Evolutionary conservation across 2,113 vertebrate genomes (phyloP), one percentile per base, ranked within the genome.

Genomic region (Protobothrops mucrosquamatus): DNA sequence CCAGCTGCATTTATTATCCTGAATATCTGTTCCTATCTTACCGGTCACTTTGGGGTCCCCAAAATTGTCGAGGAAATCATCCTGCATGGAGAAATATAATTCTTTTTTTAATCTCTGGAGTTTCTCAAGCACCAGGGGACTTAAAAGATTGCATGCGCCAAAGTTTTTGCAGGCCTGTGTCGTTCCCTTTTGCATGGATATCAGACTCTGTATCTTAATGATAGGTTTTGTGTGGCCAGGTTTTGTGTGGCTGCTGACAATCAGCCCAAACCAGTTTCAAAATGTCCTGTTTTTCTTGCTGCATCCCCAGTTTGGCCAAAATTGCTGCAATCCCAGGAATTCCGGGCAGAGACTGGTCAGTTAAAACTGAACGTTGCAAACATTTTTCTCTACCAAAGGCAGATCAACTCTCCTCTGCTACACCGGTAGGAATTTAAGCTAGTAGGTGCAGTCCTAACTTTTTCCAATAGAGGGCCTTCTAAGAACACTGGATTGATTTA

Each of bases 1-100:
- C 99, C 99, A 99, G 97, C 99, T 99, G 97, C 99, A 99, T 69
- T 99, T 99, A 87, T 99, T 99, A 97, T 99, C 99, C 96, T 99
- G 98, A 96, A 99, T 99, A 97, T 99, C 99, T 0, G 99, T 99
- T 85, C 99, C 99, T 0, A 99, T 97, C 97, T 99, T 99, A 29
- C 99, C 99, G 0, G 98, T 99, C 89, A 99, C 93, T 1, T 96
- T 96, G 0, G 99, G 98, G 94, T 99, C 98, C 1, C 99, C 99
- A 0, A 98, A 99, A 96, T 98, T 98, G 95, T 99, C 99, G 34
- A 99, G 97, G 94, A 98, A 99, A 95, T 99, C 99, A 2, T 99
- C 99, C 99, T 99, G 94, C 0, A 29, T 10, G 46, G 0, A 52
- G 52, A 1, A 0, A n/a, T 3, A 14, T 0, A 3, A 39, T 7